Evolutionary conservation across 2,113 vertebrate genomes (phyloP).

Genomic region (Ceyx cyanopectus): DNA sequence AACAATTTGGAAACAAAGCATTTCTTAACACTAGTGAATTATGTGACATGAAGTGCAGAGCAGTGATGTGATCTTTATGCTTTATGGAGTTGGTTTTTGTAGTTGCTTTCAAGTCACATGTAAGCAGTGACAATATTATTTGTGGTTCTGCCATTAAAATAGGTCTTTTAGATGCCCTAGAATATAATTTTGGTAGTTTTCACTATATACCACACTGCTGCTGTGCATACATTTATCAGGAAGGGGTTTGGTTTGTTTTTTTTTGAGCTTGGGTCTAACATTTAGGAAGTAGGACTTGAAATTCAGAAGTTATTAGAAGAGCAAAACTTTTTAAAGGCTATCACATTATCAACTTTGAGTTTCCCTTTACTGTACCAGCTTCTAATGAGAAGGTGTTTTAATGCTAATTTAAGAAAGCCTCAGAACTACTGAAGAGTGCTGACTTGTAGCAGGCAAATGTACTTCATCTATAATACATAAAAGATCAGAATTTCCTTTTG

Average conservation of each 20-base stretch:
- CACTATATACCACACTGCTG: not conserved
- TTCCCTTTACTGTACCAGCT: not conserved
- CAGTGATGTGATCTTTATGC: not conserved
- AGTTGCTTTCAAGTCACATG: not conserved
- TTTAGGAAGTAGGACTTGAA: not conserved
- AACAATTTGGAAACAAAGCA: not conserved
- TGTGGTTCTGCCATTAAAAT: not conserved
- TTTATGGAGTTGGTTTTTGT: not conserved
- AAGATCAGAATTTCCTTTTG: conserved; percentile 9
- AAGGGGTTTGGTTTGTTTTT: accelerated
- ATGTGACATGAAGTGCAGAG: not conserved
- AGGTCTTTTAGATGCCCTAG: not conserved
- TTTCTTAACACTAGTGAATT: not conserved
- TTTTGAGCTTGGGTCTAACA: not conserved
- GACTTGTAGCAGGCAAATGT: not conserved
- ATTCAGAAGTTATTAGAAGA: not conserved
- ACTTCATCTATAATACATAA: conserved; percentile 60
- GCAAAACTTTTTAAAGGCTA: not conserved
- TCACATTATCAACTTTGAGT: not conserved
- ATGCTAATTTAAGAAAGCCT: conserved; percentile 15
- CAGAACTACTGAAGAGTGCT: not conserved
- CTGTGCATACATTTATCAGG: not conserved
- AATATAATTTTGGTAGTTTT: not conserved
- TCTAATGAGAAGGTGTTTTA: not conserved
- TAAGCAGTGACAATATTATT: not conserved